A percentile compares a stretch with the other conserved stretches of the same genome.
phyloP scores from a whole-genome alignment of 2,797 vertebrate genomes.

The Bryconaethiops microstoma region DNA sequence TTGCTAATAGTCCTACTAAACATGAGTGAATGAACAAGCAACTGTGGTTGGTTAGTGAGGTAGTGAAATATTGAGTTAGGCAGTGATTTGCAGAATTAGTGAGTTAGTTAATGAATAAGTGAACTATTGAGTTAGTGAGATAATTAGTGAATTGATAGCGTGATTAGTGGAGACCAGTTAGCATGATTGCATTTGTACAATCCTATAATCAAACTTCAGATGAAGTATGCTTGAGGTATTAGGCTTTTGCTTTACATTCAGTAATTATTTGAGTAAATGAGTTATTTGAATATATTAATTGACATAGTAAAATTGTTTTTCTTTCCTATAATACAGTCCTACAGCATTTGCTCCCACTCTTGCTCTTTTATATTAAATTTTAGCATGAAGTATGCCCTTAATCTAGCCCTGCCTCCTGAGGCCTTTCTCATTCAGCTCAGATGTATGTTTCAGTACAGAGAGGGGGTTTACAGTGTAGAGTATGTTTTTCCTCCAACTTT shows the following conservation, averaged over 20 bases:
- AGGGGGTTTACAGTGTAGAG: constrained; percentile 25
- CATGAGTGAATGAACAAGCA: too few relatives aligned
- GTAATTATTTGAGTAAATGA: too few relatives aligned
- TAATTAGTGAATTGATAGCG: too few relatives aligned
- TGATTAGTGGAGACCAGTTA: background rate
- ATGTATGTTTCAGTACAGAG: constrained; percentile 38
- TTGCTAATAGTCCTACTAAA: too few relatives aligned
- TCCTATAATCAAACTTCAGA: background rate
- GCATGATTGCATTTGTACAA: background rate
- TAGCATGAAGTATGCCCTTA: constrained; percentile 5
- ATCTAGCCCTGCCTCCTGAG: background rate
- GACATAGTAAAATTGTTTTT: background rate
- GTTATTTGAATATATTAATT: background rate
- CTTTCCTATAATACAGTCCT: background rate
- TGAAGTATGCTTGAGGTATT: background rate
- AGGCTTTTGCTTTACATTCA: background rate
- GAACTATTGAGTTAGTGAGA: too few relatives aligned
- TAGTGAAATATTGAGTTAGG: too few relatives aligned
- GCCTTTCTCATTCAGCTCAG: constrained; percentile 5
- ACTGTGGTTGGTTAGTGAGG: too few relatives aligned
- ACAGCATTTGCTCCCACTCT: background rate
- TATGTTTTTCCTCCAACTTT: constrained; percentile 11
- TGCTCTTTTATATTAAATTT: background rate
- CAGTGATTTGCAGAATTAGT: too few relatives aligned
- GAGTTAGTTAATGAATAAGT: too few relatives aligned